These are phyloP conservation scores for Amazona guildingii DNA, from an alignment of 2,113 vertebrate genomes.

Conservation along the genomic window DNA sequence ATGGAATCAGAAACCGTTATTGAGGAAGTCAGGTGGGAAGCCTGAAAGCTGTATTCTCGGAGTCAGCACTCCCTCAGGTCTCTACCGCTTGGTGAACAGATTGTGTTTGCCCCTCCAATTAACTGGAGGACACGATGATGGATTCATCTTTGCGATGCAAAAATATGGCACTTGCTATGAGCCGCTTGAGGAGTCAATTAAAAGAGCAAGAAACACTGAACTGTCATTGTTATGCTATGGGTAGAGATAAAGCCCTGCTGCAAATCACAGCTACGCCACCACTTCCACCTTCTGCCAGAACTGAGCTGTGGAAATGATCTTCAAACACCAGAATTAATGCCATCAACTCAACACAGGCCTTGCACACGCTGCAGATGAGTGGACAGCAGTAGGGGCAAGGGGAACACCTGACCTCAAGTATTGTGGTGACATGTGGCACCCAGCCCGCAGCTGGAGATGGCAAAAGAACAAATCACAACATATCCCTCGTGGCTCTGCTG, in stretches of 20 bases:
- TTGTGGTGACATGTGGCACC: neutral
- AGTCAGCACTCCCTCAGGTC: neutral
- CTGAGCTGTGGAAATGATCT: neutral
- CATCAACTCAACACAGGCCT: neutral
- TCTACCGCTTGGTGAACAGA: neutral
- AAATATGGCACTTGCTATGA: neutral
- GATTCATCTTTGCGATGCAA: neutral
- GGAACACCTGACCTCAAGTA: neutral
- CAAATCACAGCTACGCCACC: neutral
- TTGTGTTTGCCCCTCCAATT: neutral
- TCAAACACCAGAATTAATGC: neutral
- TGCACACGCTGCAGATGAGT: neutral
- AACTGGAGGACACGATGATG: neutral
- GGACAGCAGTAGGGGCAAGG: neutral
- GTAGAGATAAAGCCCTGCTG: neutral
- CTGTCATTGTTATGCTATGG: fast-evolving
- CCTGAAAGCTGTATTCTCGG: neutral
- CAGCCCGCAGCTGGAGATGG: neutral
- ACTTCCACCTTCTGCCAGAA: neutral
- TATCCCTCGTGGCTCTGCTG: neutral
- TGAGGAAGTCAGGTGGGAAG: neutral
- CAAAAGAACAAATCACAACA: neutral
- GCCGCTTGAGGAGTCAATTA: neutral
- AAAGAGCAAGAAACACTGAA: neutral
- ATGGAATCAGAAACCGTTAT: neutral